phyloP scores from a whole-genome alignment of 2,797 vertebrate genomes.

The Potorous gilbertii region DNA sequence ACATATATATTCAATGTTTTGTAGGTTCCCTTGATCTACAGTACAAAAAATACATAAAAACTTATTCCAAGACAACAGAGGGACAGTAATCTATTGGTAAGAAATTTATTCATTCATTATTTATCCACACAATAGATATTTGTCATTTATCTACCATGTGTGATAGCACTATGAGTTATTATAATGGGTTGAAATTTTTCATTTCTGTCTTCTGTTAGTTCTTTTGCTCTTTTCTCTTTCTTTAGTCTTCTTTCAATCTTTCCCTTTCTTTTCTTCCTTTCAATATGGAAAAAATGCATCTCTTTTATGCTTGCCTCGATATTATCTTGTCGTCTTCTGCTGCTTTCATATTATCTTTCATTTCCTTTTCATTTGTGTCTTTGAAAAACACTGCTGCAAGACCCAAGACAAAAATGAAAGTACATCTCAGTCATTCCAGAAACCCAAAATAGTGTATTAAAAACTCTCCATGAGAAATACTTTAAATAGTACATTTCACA shows the following conservation, averaged over 20 bases:
- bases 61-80: background rate
- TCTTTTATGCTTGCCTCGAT: background rate
- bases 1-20: background rate
- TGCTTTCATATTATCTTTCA: slow-evolving; percentile 22
- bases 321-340: background rate
- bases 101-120: slow-evolving; percentile 21
- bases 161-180: background rate
- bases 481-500: slow-evolving; percentile 55
- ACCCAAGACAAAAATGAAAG: slow-evolving; percentile 24
- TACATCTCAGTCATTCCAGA: slow-evolving; percentile 39
- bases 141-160: background rate
- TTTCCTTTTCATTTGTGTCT: slow-evolving; percentile 15
- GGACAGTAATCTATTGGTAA: slow-evolving; percentile 8
- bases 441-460: slow-evolving; percentile 38
- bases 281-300: background rate
- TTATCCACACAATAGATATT: background rate
- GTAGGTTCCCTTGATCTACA: slow-evolving; percentile 13
- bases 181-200: background rate
- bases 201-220: background rate
- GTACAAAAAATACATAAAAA: slow-evolving; percentile 44
- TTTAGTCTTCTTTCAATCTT: slow-evolving; percentile 12
- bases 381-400: slow-evolving; percentile 29
- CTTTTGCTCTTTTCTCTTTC: background rate
- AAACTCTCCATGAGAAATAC: slow-evolving; percentile 41
- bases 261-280: slow-evolving; percentile 14